Evolutionary conservation across 2,888 invertebrate species (phyloP), one percentile per base, ranked within the genome.

Genomic region (Lasioglossum figueresi): DNA sequence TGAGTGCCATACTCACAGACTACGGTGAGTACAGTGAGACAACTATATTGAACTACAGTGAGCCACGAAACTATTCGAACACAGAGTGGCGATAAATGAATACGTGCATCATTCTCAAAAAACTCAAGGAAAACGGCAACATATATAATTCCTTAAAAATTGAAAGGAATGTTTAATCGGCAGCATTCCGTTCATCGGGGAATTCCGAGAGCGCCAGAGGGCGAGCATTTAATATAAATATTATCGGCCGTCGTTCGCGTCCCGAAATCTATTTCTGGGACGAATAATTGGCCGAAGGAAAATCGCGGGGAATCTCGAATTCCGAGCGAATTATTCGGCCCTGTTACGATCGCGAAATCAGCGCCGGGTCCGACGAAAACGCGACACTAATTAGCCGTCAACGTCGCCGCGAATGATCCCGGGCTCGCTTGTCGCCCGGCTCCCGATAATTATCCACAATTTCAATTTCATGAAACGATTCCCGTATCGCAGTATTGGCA

Each of bases 381-480:
- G 78, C 82, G 79, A 72, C 76, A 75, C 74, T 88, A 88, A 88
- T 88, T 88, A 84, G 74, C 78, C 79, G 83, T 88, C 82, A 80
- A 70, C 74, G 76, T 80, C 80, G 76, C 23, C 71, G 48, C 77
- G 76, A 80, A 84, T 88, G 70, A 86, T 79, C 78, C 76, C 34
- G 74, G 27, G 74, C 34, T 79, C 43, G 84, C 80, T 76, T 79
- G 80, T 77, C 75, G 76, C 45, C 3, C 19, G 75, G 56, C 78
- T 56, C 68, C 84, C 84, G 72, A 84, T 88, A 84, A 88, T 88
- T 82, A 70, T n/a, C 80, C 84, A 56, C 87, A 77, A 79, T 84
- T 88, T 82, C 89, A 84, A 82, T 88, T 82, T 79, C 76, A 45
- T 59, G 79, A 71, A 85, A 88, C 79, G 86, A 76, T 70, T 74